Conservation (phyloP, 2,797 vertebrate genomes). For the Ataeniobius toweri region DNA sequence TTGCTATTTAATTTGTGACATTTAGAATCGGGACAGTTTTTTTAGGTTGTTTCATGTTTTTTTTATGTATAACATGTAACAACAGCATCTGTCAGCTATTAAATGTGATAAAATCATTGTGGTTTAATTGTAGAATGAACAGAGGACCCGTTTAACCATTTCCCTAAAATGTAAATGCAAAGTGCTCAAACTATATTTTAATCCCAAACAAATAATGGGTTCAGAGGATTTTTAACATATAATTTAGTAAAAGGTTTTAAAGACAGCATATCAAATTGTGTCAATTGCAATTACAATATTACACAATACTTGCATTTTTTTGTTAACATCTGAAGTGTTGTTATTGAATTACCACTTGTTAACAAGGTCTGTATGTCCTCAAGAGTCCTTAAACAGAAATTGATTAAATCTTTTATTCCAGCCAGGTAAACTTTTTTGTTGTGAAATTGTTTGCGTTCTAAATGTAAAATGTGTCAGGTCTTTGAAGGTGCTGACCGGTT, state of each 20-base stretch:
- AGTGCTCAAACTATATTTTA: not conserved
- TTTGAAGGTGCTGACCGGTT: conserved; percentile 35
- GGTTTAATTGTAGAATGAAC: too few relatives aligned
- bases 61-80: too few relatives aligned
- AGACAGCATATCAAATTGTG: not conserved
- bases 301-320: not conserved
- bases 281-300: not conserved
- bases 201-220: not conserved
- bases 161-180: too few relatives aligned
- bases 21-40: too few relatives aligned
- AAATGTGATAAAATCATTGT: too few relatives aligned
- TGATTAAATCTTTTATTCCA: conserved; percentile 18
- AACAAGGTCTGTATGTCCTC: not conserved
- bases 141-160: too few relatives aligned
- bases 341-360: not conserved
- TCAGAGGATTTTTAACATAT: not conserved
- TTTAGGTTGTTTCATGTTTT: too few relatives aligned
- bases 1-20: too few relatives aligned
- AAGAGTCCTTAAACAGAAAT: conserved; percentile 6
- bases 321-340: not conserved
- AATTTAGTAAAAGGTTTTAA: not conserved
- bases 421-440: not conserved
- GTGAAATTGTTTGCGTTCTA: conserved; percentile 5
- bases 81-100: too few relatives aligned
- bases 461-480: conserved; percentile 7